Conservation (phyloP, 2,113 vertebrate genomes). For the Phylloscopus trochilus region DNA sequence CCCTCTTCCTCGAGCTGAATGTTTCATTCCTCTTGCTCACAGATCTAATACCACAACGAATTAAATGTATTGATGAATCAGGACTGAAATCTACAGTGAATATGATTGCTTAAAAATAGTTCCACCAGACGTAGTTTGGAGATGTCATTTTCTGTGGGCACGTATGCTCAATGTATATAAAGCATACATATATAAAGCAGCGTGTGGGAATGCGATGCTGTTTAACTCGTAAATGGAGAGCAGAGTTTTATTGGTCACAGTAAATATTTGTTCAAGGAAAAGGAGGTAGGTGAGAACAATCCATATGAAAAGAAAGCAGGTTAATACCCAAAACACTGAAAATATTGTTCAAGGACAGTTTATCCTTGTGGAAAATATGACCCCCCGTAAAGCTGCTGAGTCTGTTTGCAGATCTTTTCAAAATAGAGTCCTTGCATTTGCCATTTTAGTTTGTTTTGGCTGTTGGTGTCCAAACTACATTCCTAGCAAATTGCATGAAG, state of each 20-base stretch:
- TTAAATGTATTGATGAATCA: constrained; percentile 45
- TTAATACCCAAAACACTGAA: constrained; percentile 33
- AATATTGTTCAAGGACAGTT: constrained; percentile 64
- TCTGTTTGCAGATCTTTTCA: constrained; percentile 66
- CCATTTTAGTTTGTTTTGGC: constrained; percentile 70
- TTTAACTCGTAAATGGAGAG: constrained; percentile 52
- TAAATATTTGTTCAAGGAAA: constrained; percentile 57
- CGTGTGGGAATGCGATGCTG: not conserved
- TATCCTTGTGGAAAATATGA: constrained; percentile 69
- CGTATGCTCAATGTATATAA: not conserved
- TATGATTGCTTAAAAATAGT: constrained; percentile 50
- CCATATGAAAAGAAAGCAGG: constrained; percentile 45
- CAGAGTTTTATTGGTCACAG: constrained; percentile 53
- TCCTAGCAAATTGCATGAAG: constrained; percentile 65
- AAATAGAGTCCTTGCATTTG: constrained; percentile 67
- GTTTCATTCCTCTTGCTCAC: not conserved
- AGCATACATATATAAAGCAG: constrained; percentile 21
- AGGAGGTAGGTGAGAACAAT: constrained; percentile 40
- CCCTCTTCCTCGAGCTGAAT: constrained; percentile 8
- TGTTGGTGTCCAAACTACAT: constrained; percentile 67
- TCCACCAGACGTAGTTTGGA: constrained; percentile 25
- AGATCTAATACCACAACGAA: constrained; percentile 25
- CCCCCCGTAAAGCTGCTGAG: constrained; percentile 48
- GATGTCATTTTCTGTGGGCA: constrained; percentile 45
- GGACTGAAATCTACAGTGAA: constrained; percentile 34